Evolutionary conservation across 2,888 invertebrate species (phyloP), one percentile per base, ranked within the genome.

Genomic region (Loripinus fragilis): DNA sequence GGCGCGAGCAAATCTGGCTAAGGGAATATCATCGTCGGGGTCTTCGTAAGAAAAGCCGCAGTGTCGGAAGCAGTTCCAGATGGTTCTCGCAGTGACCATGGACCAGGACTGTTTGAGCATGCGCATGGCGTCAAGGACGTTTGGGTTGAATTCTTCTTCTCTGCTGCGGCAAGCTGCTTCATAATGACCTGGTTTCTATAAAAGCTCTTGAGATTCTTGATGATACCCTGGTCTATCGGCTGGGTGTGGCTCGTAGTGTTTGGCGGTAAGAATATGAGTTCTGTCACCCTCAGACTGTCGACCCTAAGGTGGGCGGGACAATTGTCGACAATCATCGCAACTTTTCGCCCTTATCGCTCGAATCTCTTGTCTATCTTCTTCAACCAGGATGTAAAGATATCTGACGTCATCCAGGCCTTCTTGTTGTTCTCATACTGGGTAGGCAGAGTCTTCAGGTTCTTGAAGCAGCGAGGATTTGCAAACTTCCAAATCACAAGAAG

Each of bases 251-350:
- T 33, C n/a, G 82, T 85, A 10, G 85, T 83, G 70, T 87, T 88
- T 12, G 87, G 83, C n/a, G 87, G 88, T 23, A 86, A 81, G 73
- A 87, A 88, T 17, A 85, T 69, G 3, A 88, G 55, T 25, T 78
- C 50, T 83, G 52, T n/a, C n/a, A n/a, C n/a, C n/a, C n/a, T n/a
- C n/a, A n/a, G n/a, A n/a, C n/a, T n/a, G n/a, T n/a, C n/a, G n/a
- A n/a, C n/a, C n/a, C n/a, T n/a, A n/a, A n/a, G n/a, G n/a, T n/a
- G n/a, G n/a, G n/a, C n/a, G n/a, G n/a, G n/a, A n/a, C n/a, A n/a
- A n/a, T n/a, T n/a, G n/a, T n/a, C n/a, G n/a, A n/a, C n/a, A n/a
- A n/a, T n/a, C n/a, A n/a, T n/a, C n/a, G n/a, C n/a, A n/a, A n/a
- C n/a, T n/a, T n/a, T n/a, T n/a, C n/a, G n/a, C 0, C 69, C 67